Conservation (phyloP, 2,888 invertebrate genomes). For the Lycophotia porphyrea region DNA sequence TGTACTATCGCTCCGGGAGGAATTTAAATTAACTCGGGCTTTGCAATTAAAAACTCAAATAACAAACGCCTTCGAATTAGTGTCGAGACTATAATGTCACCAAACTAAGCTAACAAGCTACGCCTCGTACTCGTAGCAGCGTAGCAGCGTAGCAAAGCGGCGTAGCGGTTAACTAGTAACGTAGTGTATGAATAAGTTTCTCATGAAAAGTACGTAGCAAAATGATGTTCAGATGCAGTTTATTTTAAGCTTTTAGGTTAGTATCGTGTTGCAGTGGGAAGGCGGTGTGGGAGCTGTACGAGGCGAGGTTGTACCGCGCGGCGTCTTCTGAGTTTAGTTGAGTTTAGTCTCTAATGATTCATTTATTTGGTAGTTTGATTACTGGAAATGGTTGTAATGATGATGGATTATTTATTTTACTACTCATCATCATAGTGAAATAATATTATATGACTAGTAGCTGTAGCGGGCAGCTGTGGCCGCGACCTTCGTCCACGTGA, state of each 20-base stretch:
- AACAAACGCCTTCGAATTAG: constrained; percentile 17
- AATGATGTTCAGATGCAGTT: constrained; percentile 3
- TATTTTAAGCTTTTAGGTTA: neutral
- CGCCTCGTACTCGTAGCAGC: neutral
- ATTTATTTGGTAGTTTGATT: neutral
- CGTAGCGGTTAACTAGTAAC: neutral
- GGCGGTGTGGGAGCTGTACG: neutral
- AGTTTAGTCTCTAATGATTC: neutral
- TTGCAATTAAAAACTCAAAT: constrained; percentile 48
- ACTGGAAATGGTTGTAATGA: no score
- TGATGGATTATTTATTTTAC: no score
- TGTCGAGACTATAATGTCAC: constrained; percentile 20
- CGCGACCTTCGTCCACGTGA: no score
- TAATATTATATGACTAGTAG: no score
- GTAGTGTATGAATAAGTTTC: neutral
- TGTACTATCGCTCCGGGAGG: neutral
- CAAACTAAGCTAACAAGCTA: constrained; percentile 30
- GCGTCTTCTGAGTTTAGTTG: neutral
- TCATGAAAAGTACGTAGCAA: neutral
- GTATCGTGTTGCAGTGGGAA: no score
- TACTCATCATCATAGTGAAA: no score
- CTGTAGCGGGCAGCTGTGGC: no score
- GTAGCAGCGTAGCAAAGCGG: neutral
- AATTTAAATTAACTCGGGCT: constrained; percentile 34
- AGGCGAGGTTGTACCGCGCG: neutral